phyloP scores from a whole-genome alignment of 1,140 invertebrate genomes.

The Cydia pomonella region DNA sequence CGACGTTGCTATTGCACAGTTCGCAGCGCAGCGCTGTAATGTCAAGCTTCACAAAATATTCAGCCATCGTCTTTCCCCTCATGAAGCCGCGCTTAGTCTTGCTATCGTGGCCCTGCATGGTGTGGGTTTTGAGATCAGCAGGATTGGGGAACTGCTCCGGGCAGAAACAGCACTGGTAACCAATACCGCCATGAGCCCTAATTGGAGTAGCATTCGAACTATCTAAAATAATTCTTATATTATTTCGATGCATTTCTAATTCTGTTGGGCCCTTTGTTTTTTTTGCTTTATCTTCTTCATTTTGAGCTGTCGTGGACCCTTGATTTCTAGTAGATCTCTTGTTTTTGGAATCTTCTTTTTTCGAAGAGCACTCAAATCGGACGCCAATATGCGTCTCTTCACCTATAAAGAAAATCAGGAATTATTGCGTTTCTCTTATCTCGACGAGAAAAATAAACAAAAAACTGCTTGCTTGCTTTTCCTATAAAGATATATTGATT shows the following conservation, averaged over 20 bases:
- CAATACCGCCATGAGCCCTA: conserved; percentile 29
- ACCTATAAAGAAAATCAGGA: conserved; percentile 36
- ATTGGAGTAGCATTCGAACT: conserved; percentile 44
- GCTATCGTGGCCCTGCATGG: conserved; percentile 36
- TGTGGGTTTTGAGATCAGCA: conserved; percentile 43
- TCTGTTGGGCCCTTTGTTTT: conserved; percentile 29
- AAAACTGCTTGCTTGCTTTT: neutral
- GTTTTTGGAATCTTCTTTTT: conserved; percentile 3
- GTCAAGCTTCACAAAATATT: conserved; percentile 40
- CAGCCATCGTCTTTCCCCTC: conserved; percentile 19
- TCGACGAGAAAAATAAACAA: neutral
- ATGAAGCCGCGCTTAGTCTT: conserved; percentile 21
- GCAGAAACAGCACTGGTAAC: conserved; percentile 44
- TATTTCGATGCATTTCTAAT: conserved; percentile 41
- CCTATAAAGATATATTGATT: neutral
- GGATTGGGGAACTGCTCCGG: conserved; percentile 34
- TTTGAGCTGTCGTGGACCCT: neutral
- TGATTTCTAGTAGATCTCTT: neutral
- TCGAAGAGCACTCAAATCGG: conserved; percentile 13
- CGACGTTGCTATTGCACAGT: conserved; percentile 40
- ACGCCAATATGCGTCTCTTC: neutral
- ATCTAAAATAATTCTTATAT: conserved; percentile 39
- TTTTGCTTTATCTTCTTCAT: conserved; percentile 18
- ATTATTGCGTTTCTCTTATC: conserved; percentile 17
- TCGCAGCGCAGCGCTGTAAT: conserved; percentile 47